A percentile compares a stretch with the other conserved stretches of the same genome.
Conservation (phyloP, 2,888 invertebrate genomes). For the Selenia dentaria region DNA sequence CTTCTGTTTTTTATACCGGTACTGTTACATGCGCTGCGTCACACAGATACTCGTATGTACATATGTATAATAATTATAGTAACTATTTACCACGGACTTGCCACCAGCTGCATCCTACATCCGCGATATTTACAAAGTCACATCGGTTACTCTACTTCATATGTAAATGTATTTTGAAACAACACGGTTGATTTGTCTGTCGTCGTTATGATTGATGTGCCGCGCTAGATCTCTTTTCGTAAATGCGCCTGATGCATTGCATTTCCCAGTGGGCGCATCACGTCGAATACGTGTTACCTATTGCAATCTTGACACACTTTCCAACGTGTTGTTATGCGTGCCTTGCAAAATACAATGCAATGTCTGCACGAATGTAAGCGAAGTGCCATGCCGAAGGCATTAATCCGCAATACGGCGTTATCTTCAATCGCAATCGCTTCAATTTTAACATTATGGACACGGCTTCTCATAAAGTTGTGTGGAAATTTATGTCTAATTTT, state of each 20-base stretch:
- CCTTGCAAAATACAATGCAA: slow-evolving; percentile 76
- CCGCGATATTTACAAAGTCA: too few relatives aligned
- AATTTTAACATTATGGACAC: slow-evolving; percentile 14
- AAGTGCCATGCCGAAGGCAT: slow-evolving; percentile 32
- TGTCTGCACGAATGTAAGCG: slow-evolving; percentile 48
- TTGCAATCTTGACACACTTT: slow-evolving; percentile 83
- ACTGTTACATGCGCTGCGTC: too few relatives aligned
- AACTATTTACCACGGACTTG: too few relatives aligned
- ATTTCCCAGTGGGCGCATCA: slow-evolving; percentile 67
- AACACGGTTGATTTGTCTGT: not conserved
- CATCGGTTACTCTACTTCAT: not conserved
- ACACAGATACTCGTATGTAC: too few relatives aligned
- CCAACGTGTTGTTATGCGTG: slow-evolving; percentile 77
- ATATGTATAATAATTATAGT: too few relatives aligned
- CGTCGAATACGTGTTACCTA: slow-evolving; percentile 56
- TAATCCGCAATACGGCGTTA: slow-evolving; percentile 39
- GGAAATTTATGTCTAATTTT: slow-evolving; percentile 20
- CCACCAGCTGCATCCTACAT: too few relatives aligned
- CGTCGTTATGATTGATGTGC: slow-evolving; percentile 11
- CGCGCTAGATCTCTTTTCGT: slow-evolving; percentile 48
- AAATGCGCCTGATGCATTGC: slow-evolving; percentile 60
- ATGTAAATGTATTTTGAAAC: not conserved
- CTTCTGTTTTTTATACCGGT: too few relatives aligned
- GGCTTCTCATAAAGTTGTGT: slow-evolving; percentile 15
- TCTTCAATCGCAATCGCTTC: slow-evolving; percentile 31